A percentile compares a stretch with the other conserved stretches of the same genome.
phyloP scores from a whole-genome alignment of 2,797 vertebrate species.

The Propithecus deckenii region DNA sequence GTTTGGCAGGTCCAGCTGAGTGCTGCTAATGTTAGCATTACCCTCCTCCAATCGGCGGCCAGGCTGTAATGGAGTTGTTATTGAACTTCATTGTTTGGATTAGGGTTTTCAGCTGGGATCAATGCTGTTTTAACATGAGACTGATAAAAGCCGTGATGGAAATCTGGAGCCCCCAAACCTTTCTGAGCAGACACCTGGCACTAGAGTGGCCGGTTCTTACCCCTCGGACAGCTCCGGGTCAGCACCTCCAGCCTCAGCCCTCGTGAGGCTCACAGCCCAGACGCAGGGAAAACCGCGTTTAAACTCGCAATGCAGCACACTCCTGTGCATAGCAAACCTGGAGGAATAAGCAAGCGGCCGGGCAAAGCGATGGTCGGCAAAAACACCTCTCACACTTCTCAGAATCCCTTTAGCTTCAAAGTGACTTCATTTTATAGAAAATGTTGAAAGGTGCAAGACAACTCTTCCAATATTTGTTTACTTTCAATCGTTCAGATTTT shows the following conservation, averaged over 20 bases:
- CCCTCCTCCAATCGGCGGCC: constrained; percentile 92
- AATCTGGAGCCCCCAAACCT: constrained; percentile 90
- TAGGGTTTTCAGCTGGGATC: constrained; percentile 97
- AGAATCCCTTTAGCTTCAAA: constrained; percentile 38
- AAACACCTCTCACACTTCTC: constrained; percentile 46
- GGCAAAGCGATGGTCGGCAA: background rate
- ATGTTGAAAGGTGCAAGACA: constrained; percentile 65
- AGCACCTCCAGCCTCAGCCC: constrained; percentile 65
- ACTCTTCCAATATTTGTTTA: constrained; percentile 69
- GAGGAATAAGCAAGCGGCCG: background rate
- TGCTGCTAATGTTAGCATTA: constrained; percentile 96
- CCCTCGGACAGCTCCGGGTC: constrained; percentile 50
- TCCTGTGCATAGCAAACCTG: constrained; percentile 22
- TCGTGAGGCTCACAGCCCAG: constrained; percentile 50
- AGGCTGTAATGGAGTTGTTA: constrained; percentile 96
- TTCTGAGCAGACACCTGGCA: constrained; percentile 85
- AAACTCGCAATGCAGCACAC: background rate
- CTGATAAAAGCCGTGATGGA: constrained; percentile 93
- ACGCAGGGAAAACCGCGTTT: constrained; percentile 50
- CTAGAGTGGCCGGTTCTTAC: constrained; percentile 67
- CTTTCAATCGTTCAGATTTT: constrained; percentile 35
- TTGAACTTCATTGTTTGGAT: constrained; percentile 99
- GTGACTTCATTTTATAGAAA: constrained; percentile 62
- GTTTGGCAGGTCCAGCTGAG: constrained; percentile 98
- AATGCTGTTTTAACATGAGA: constrained; percentile 95